phyloP scores from a whole-genome alignment of 2,113 vertebrate genomes.

The Psilopsiagon aurifrons region DNA sequence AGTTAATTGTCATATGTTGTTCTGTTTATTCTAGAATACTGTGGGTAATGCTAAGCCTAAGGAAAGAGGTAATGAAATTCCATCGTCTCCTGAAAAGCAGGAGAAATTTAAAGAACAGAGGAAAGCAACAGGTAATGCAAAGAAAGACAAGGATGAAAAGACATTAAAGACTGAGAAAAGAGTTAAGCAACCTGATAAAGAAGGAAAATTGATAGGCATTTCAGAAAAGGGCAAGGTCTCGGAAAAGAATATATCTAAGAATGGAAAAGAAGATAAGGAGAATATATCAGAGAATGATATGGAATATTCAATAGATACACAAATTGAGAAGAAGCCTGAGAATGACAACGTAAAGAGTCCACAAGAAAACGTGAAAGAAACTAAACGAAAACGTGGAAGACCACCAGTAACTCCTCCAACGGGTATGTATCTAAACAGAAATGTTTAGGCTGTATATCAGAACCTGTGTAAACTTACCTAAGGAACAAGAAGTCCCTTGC shows the following conservation, averaged over 20 bases:
- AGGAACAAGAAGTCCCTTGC: not conserved
- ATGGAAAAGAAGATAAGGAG: conserved; percentile 85
- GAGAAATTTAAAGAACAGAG: conserved; percentile 81
- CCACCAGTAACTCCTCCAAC: conserved; percentile 73
- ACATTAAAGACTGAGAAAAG: conserved; percentile 74
- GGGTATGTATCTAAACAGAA: conserved; percentile 56
- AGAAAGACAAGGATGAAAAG: conserved; percentile 80
- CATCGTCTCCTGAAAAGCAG: conserved; percentile 78
- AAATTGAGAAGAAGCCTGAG: conserved; percentile 78
- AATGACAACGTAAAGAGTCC: conserved; percentile 76
- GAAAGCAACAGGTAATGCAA: conserved; percentile 80
- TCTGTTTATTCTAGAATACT: conserved; percentile 75
- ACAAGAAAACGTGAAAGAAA: conserved; percentile 75
- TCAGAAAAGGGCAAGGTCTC: conserved; percentile 79
- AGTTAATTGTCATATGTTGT: conserved; percentile 7
- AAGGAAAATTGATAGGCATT: conserved; percentile 71
- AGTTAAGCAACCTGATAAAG: conserved; percentile 72
- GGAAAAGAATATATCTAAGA: conserved; percentile 76
- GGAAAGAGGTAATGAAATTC: conserved; percentile 79
- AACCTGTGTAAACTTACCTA: not conserved
- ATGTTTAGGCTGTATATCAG: not conserved
- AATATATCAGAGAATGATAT: conserved; percentile 85
- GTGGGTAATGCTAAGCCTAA: conserved; percentile 81
- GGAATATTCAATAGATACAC: conserved; percentile 78
- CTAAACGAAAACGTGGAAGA: conserved; percentile 78